Base-by-base conservation (phyloP, 1,140 invertebrate genomes). In the Littorina saxatilis region DNA sequence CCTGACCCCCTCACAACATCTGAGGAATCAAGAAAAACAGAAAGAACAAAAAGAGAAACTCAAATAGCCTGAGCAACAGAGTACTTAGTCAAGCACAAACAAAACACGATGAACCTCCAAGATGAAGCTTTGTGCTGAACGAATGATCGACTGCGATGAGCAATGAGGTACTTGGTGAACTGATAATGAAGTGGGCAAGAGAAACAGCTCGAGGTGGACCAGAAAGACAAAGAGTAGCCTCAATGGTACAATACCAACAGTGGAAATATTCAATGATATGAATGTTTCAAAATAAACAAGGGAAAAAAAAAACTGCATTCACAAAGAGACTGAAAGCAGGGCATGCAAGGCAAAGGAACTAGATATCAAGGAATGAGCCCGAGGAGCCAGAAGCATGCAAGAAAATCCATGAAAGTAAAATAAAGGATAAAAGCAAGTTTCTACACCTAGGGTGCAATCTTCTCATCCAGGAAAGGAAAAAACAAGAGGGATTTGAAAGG, bases 1-100 rank as follows among this genome's bases (percentile, higher is more conserved):
- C 83, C 79, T 74, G 86, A 82, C 68, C 87, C 86, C 68, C 87
- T 85, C 81, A 86, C 85, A 66, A 86, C 84, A 88, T 90, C 89
- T 90, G 87, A 82, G 82, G 81, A 80, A 82, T 73, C 82, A 81
- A 84, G 82, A 80, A 83, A 84, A 82, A 86, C 43, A 82, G 80
- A 82, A 50, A 76, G 79, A 81, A 85, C 77, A 73, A 81, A 84
- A 83, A 81, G 83, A 77, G 55, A 80, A 23, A 58, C 52, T 68
- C 74, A 82, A 80, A 55, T 52, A 75, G 66, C 74, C 27, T 37
- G 61, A 73, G 55, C 32, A 81, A 40, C 63, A 75, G 73, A 85
- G 75, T 73, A 68, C n/a, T n/a, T n/a, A n/a, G n/a, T 43, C 3
- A 40, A 73, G 40, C 70, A 73, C 23, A 40, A 47, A 37, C 23